Conservation (phyloP, 1,140 invertebrate genomes). For the Chionoecetes opilio region DNA sequence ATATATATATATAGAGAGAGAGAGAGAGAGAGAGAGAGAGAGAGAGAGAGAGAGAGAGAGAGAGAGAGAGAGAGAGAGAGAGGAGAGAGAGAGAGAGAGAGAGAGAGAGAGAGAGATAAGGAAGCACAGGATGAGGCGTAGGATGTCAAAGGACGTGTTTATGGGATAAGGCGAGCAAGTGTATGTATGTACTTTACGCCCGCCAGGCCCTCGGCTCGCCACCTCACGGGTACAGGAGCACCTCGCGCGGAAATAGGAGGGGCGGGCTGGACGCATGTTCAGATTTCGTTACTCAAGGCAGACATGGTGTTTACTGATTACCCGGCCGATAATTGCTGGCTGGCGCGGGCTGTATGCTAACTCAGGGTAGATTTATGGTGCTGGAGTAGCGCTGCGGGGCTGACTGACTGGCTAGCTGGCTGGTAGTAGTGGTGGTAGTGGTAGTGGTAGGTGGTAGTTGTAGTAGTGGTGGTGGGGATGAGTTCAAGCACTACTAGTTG, state of each 20-base stretch:
- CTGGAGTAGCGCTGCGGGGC: not conserved
- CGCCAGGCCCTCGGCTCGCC: no score
- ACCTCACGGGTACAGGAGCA: not conserved
- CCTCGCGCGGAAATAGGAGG: constrained; percentile 31
- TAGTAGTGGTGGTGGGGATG: not conserved
- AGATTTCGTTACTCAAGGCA: constrained; percentile 41
- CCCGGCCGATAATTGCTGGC: constrained; percentile 41
- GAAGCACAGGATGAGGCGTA: no score
- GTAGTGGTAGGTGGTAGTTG: not conserved
- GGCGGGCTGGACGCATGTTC: constrained; percentile 10
- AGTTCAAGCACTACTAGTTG: not conserved
- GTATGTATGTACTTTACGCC: no score
- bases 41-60: not conserved
- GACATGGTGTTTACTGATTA: constrained; percentile 50
- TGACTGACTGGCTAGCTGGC: no score
- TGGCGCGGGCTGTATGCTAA: constrained; percentile 37
- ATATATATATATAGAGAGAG: no score
- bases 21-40: not conserved
- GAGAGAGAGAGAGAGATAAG: no score
- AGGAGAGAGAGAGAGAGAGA: not conserved
- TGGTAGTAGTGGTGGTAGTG: not conserved
- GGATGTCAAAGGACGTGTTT: no score
- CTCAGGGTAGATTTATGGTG: constrained; percentile 40
- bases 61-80: not conserved
- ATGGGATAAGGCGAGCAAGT: no score